Base-by-base conservation (phyloP, 2,113 vertebrate species). In the Stegastes partitus region DNA sequence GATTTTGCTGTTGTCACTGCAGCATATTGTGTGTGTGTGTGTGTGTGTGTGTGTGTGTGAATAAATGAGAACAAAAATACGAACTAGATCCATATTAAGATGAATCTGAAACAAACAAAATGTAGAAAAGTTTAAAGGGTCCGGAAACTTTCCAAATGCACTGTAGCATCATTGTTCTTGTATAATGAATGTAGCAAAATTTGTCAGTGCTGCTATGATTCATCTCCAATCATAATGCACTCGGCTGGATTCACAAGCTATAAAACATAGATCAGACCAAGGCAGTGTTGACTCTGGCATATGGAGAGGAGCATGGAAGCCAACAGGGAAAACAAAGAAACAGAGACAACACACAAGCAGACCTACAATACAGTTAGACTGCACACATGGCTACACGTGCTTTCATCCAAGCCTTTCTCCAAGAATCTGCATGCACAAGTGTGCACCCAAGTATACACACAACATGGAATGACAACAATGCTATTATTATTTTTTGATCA, bases 211-310 rank as follows among this genome's bases (percentile, higher is more conserved):
- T 51, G 26, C 19, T 55, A 34, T 50, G 50, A 22, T 55, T 62
- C 26, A 47, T 49, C 39, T 23, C 31, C 12, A 4, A 22, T 77
- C 26, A 66, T 25, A 58, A 45, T 11, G 6, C 7, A 55, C 26
- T 39, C 18, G 23, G 19, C 56, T 58, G 21, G 16, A 49, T 28
- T 45, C 55, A 65, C 53, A 31, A 42, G 37, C 25, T 18, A 67
- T 63, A 44, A 84, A 74, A 79, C 47, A 74, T 53, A 66, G 45
- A 83, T 76, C 45, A 51, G 26, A 55, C 25, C 21, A 34, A 56
- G 55, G 57, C 16, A 37, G 2, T 39, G 42, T 14, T 2, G 34
- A 55, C 25, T 25, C 26, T 19, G 31, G 28, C 77, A 74, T 47
- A 66, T 22, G 49, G 65, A 66, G 58, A 69, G 68, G 44, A 59